A percentile compares a stretch with the other conserved stretches of the same genome.
Evolutionary conservation across 2,797 vertebrate species (phyloP).

Genomic region (Leucoraja ocellata): DNA sequence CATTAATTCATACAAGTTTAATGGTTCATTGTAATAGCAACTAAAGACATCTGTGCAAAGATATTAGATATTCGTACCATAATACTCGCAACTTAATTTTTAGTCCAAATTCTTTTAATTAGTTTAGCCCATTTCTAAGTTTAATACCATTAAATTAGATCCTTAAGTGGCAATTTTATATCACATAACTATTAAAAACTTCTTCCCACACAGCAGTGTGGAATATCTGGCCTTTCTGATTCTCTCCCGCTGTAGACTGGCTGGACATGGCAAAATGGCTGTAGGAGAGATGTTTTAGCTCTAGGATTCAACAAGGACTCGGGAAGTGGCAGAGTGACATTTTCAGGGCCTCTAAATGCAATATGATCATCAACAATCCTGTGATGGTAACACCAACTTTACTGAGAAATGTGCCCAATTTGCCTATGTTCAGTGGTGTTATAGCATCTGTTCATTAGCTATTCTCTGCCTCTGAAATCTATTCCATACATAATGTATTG

Average conservation of each 20-base stretch:
- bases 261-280: not conserved
- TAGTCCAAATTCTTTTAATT: not conserved
- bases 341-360: not conserved
- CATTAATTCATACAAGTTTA: not conserved
- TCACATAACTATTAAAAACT: not conserved
- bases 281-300: not conserved
- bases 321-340: not conserved
- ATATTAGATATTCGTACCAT: not conserved
- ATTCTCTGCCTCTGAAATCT: too few relatives aligned
- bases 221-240: not conserved
- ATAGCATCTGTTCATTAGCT: too few relatives aligned
- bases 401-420: too few relatives aligned
- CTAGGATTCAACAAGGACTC: not conserved
- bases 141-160: not conserved
- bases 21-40: not conserved
- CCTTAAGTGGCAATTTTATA: not conserved
- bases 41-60: not conserved
- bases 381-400: not conserved
- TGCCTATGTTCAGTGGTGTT: too few relatives aligned
- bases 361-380: not conserved
- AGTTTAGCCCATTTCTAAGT: not conserved
- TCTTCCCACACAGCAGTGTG: not conserved
- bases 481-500: too few relatives aligned
- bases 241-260: not conserved
- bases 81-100: not conserved